Evolutionary conservation across 2,797 vertebrate genomes (phyloP), one percentile per base, ranked within the genome.

Genomic region (Myiotriccus ornatus): DNA sequence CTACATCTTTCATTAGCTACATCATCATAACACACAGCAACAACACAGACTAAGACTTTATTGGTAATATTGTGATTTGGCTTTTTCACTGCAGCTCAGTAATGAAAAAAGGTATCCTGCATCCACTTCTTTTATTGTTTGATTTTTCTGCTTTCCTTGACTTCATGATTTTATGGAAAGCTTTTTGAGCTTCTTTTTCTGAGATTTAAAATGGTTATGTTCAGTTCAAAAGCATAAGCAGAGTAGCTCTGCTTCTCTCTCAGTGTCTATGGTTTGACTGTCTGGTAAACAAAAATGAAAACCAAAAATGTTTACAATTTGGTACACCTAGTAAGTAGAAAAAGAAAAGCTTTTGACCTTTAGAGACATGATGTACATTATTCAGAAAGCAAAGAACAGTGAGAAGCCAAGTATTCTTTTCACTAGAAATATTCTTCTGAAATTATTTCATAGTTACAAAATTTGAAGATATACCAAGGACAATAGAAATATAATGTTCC

Each of bases 401-500:
- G 73, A 78, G 73, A 86, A 93, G 37, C 59, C 35, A 65, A 90
- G 63, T 91, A 63, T 94, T 95, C 65, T 81, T 84, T 93, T 78
- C 63, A 75, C 18, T 86, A 55, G 86, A 78, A 94, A 86, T 50
- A 73, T 27, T 67, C 19, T 84, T 84, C 80, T 81, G 46, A 90
- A 94, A 79, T 84, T 6, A 86, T 84, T 94, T 94, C 76, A 84
- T 81, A 78, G 75, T 91, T 91, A 59, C 73, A 63, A 96, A 91
- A 80, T 76, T 65, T 79, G 23, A 88, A 76, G 47, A 92, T 41
- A 83, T 93, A 94, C 34, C 79, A 91, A 94, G 63, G 80, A 62
- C 77, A 87, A 90, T 59, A 86, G 59, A 94, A 95, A 88, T 84
- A 62, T 16, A 90, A 73, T 49, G 37, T 91, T 84, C 39, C 74